phyloP scores from a whole-genome alignment of 2,888 invertebrate species.

The Agrochola lychnidis region DNA sequence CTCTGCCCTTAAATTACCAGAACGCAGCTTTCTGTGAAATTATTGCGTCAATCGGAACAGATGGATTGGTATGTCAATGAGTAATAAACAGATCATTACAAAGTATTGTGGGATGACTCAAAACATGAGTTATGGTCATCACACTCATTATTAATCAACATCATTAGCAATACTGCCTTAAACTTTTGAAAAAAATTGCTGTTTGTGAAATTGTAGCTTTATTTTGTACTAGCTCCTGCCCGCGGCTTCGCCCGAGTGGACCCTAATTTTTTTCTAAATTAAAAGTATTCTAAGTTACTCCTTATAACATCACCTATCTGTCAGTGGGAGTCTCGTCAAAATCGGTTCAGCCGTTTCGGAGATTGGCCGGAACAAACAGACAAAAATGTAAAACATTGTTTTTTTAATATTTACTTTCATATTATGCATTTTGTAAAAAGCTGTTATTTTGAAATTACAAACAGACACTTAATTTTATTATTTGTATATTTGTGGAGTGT shows the following conservation, averaged over 20 bases:
- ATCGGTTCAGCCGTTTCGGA: no score
- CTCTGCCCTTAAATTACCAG: slow-evolving; percentile 47
- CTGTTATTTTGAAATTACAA: no score
- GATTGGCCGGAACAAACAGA: no score
- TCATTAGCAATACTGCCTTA: slow-evolving; percentile 42
- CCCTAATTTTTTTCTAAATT: no score
- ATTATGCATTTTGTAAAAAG: no score
- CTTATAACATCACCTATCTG: no score
- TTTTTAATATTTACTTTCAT: no score
- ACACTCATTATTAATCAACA: slow-evolving; percentile 40
- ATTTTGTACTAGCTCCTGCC: not conserved
- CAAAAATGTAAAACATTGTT: no score
- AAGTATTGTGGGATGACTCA: slow-evolving; percentile 48
- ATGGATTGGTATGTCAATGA: slow-evolving; percentile 58
- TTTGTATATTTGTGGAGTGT: not conserved
- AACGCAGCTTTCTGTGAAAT: slow-evolving; percentile 63
- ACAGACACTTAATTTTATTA: no score
- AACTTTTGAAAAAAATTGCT: not conserved
- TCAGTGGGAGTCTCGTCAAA: no score
- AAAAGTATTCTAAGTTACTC: no score
- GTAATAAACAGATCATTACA: slow-evolving; percentile 62
- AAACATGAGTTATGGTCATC: slow-evolving; percentile 49
- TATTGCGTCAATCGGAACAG: slow-evolving; percentile 60
- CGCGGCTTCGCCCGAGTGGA: no score
- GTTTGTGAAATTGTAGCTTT: slow-evolving; percentile 3